Conservation (phyloP, 2,888 invertebrate genomes). For the Platycheirus albimanus region DNA sequence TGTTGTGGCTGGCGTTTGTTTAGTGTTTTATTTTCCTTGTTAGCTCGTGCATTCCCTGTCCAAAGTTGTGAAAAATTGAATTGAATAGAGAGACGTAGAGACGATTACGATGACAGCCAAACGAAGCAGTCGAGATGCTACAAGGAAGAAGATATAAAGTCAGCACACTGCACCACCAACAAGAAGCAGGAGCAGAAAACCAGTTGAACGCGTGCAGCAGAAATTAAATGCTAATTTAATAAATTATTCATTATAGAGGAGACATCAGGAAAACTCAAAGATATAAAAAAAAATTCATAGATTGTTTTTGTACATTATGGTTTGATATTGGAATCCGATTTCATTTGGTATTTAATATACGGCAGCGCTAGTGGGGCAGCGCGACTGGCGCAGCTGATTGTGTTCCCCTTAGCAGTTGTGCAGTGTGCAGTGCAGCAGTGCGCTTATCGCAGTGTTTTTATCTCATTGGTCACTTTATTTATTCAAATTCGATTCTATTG, state of each 20-base stretch:
- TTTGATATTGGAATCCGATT: constrained; percentile 58
- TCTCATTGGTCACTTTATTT: constrained; percentile 57
- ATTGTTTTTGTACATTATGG: constrained; percentile 63
- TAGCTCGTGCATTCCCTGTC: constrained; percentile 63
- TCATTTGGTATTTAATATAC: constrained; percentile 6
- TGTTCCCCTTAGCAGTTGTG: constrained; percentile 44
- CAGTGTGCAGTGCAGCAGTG: too few species aligned
- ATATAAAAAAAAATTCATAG: constrained; percentile 51
- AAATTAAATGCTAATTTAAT: constrained; percentile 74
- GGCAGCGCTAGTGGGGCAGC: constrained; percentile 25
- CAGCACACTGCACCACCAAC: constrained; percentile 47
- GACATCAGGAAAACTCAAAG: constrained; percentile 50
- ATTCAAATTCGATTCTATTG: constrained; percentile 60
- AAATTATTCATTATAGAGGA: constrained; percentile 70
- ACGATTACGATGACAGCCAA: constrained; percentile 63
- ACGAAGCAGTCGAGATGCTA: constrained; percentile 20
- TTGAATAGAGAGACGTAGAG: constrained; percentile 62
- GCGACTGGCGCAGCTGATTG: constrained; percentile 47
- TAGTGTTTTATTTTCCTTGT: constrained; percentile 36
- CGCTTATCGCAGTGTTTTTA: constrained; percentile 54
- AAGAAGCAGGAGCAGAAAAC: constrained; percentile 61
- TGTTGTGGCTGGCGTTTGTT: constrained; percentile 38
- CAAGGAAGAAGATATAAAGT: constrained; percentile 60
- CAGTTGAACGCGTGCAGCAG: constrained; percentile 74
- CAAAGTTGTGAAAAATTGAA: constrained; percentile 69